phyloP scores from a whole-genome alignment of 2,888 invertebrate species.

The Notodonta dromedarius region DNA sequence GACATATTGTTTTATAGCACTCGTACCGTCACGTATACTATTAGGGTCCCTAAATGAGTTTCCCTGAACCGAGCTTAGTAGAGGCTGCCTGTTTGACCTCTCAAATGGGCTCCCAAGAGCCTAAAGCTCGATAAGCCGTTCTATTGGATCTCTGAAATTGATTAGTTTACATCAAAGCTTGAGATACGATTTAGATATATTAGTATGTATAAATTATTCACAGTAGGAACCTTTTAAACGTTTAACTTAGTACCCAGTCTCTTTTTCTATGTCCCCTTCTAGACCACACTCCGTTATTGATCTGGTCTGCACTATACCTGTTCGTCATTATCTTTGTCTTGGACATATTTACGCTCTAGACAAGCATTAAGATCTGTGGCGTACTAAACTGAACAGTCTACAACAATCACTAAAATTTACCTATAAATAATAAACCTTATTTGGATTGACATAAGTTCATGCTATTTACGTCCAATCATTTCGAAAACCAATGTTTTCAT shows the following conservation, averaged over 20 bases:
- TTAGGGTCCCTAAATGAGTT: constrained; percentile 38
- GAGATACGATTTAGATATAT: neutral
- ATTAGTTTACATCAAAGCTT: constrained; percentile 30
- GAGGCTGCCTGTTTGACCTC: constrained; percentile 26
- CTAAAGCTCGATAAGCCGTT: constrained; percentile 35
- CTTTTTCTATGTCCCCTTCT: too few species aligned
- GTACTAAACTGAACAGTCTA: too few species aligned
- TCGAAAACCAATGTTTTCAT: neutral
- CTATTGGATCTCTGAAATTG: constrained; percentile 33
- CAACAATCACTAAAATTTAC: too few species aligned
- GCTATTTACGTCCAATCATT: neutral
- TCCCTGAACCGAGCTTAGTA: constrained; percentile 33
- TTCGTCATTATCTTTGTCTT: too few species aligned
- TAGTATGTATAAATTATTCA: neutral
- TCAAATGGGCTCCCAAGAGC: constrained; percentile 27
- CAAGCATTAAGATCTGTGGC: too few species aligned
- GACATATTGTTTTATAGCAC: constrained; percentile 13
- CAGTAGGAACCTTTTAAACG: too few species aligned
- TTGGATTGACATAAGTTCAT: neutral
- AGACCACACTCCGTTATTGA: too few species aligned
- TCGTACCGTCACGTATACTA: constrained; percentile 15
- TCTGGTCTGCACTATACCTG: too few species aligned
- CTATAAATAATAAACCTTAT: too few species aligned
- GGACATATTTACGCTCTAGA: too few species aligned
- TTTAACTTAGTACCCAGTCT: too few species aligned